These are phyloP conservation scores for Cassiopea xamachana DNA, from an alignment of 30 jellyfish, hydroid and myxozoan species.

Conservation along the genomic window DNA sequence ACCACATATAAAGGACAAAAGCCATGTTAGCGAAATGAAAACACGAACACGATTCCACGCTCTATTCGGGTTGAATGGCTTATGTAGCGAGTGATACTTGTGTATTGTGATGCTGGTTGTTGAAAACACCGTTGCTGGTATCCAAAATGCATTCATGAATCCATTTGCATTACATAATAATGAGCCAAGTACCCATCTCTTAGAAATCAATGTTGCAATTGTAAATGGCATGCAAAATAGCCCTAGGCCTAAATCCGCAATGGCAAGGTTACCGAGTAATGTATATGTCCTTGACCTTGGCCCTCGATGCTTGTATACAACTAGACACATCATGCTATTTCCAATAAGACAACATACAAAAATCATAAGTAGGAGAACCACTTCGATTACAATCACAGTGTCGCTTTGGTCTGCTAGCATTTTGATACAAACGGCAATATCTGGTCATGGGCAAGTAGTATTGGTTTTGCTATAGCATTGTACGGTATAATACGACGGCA, in stretches of 20 bases:
- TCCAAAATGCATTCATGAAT: slow-evolving; percentile 70
- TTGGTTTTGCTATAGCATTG: too few relatives aligned
- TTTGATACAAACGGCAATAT: not conserved
- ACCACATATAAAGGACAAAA: slow-evolving; percentile 46
- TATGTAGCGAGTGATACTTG: slow-evolving; percentile 37
- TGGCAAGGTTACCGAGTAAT: slow-evolving; percentile 64
- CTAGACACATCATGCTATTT: slow-evolving; percentile 65
- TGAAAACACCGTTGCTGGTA: slow-evolving; percentile 70
- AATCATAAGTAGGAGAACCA: slow-evolving; percentile 10
- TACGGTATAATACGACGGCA: too few relatives aligned
- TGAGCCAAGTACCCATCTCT: slow-evolving; percentile 57
- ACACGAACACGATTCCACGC: slow-evolving; percentile 41
- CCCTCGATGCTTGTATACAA: slow-evolving; percentile 24
- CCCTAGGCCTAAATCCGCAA: slow-evolving; percentile 71
- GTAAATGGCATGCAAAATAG: slow-evolving; percentile 69
- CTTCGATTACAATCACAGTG: slow-evolving; percentile 30
- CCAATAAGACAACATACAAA: slow-evolving; percentile 40
- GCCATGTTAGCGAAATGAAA: slow-evolving; percentile 59
- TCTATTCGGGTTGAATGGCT: slow-evolving; percentile 63
- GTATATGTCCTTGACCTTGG: slow-evolving; percentile 58
- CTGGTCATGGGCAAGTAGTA: too few relatives aligned
- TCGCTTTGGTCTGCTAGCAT: not conserved
- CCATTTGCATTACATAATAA: slow-evolving; percentile 58
- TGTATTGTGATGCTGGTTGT: slow-evolving; percentile 61
- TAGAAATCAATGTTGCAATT: slow-evolving; percentile 37